A percentile compares a stretch with the other conserved stretches of the same genome.
These are phyloP conservation scores for Acleris sparsana DNA, from an alignment of 2,888 invertebrate species.

Conservation along the genomic window DNA sequence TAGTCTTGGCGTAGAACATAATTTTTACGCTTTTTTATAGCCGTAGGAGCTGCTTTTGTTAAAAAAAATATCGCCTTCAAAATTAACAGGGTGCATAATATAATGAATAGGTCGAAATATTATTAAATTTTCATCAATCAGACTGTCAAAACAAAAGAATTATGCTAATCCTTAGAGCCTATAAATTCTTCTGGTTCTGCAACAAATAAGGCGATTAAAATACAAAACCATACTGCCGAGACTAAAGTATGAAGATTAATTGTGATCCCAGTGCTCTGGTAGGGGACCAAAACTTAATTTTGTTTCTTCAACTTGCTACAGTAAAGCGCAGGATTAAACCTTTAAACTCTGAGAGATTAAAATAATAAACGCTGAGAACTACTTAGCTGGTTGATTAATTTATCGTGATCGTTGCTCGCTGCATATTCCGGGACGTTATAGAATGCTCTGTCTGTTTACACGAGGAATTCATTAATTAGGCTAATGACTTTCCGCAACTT, in stretches of 20 bases:
- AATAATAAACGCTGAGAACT: conserved; percentile 37
- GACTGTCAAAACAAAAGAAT: conserved; percentile 35
- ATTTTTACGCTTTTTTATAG: no score
- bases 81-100: no score
- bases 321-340: conserved; percentile 65
- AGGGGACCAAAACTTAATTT: conserved; percentile 72
- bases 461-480: neutral
- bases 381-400: conserved; percentile 30
- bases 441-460: neutral
- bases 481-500: neutral
- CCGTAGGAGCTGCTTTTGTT: no score
- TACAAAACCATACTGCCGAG: conserved; percentile 50
- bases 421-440: neutral
- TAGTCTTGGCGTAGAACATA: no score
- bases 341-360: conserved; percentile 43
- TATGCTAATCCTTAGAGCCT: conserved; percentile 37
- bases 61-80: no score
- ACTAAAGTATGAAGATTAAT: conserved; percentile 68
- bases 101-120: no score
- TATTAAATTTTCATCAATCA: conserved; percentile 33
- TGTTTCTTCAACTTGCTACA: conserved; percentile 70
- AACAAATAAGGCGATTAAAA: conserved; percentile 39
- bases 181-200: conserved; percentile 38
- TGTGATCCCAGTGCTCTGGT: conserved; percentile 70
- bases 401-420: conserved; percentile 11